A percentile compares a stretch with the other conserved stretches of the same genome.
phyloP scores from a whole-genome alignment of 2,113 vertebrate genomes.

The Forbesichthys agassizii region DNA sequence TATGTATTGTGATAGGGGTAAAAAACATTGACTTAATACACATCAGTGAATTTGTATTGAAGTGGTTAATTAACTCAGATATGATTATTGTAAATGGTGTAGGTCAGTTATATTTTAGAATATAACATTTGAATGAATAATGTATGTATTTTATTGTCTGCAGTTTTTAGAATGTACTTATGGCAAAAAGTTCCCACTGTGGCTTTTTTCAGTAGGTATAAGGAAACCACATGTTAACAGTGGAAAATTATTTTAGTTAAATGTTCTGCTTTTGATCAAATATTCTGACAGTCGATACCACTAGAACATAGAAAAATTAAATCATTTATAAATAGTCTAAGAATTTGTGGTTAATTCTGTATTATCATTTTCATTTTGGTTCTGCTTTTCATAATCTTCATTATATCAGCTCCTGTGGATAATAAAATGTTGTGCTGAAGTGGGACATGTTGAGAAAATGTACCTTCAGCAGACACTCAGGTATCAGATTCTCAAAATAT shows the following conservation, averaged over 20 bases:
- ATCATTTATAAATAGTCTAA: slow-evolving; percentile 22
- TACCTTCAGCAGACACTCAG: not conserved
- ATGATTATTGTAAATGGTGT: slow-evolving; percentile 13
- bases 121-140: slow-evolving; percentile 20
- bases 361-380: slow-evolving; percentile 32
- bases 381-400: slow-evolving; percentile 48
- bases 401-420: slow-evolving; percentile 58
- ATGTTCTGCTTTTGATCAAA: not conserved
- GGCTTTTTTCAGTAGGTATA: not conserved
- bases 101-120: slow-evolving; percentile 33
- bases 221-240: slow-evolving; percentile 10
- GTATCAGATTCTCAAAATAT: not conserved
- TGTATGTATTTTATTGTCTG: slow-evolving; percentile 7
- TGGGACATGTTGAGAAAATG: slow-evolving; percentile 21
- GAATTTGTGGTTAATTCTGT: slow-evolving; percentile 36
- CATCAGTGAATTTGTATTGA: not conserved
- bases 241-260: slow-evolving; percentile 21
- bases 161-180: slow-evolving; percentile 29
- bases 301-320: slow-evolving; percentile 23
- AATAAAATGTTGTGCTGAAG: slow-evolving; percentile 60
- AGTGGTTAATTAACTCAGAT: not conserved
- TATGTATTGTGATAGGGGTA: slow-evolving; percentile 1
- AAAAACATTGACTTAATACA: not conserved
- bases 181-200: too few species aligned
- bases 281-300: slow-evolving; percentile 31